Percentiles rank a stretch among this genome's conserved stretches.
Evolutionary conservation across 2,888 invertebrate species (phyloP).

Genomic region (Dryobotodes eremita): DNA sequence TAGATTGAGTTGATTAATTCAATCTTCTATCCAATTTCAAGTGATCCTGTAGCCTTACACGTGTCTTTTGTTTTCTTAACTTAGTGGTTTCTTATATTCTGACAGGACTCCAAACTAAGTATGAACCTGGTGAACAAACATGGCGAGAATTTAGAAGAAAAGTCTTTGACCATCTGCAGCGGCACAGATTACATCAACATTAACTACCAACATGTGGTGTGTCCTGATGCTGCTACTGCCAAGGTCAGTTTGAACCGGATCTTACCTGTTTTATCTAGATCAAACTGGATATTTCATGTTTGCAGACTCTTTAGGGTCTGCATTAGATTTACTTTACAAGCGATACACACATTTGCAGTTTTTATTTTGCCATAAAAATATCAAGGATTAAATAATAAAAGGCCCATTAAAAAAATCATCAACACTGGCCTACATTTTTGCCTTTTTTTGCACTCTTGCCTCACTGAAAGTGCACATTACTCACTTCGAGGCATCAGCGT

Average conservation of each 20-base stretch:
- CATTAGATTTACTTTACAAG: not conserved
- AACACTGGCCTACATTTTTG: constrained; percentile 43
- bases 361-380: constrained; percentile 18
- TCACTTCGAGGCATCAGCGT: constrained; percentile 47
- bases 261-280: not conserved
- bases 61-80: not conserved
- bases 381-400: constrained; percentile 11
- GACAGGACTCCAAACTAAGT: constrained; percentile 95
- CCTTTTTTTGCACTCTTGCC: constrained; percentile 40
- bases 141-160: constrained; percentile 96
- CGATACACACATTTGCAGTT: constrained; percentile 14
- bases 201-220: constrained; percentile 99
- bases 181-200: constrained; percentile 99
- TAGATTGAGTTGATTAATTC: too few relatives aligned
- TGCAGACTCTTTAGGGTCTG: not conserved
- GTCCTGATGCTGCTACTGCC: constrained; percentile 97
- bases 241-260: constrained; percentile 92
- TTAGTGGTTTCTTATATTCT: not conserved
- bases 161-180: constrained; percentile 99
- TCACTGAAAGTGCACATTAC: constrained; percentile 41
- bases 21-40: too few relatives aligned
- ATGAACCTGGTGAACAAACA: constrained; percentile 95
- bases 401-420: constrained; percentile 39
- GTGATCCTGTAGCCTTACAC: not conserved
- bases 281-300: constrained; percentile 11